Evolutionary conservation across 2,888 invertebrate species (phyloP), one percentile per base, ranked within the genome.

Genomic region (Troides helena): DNA sequence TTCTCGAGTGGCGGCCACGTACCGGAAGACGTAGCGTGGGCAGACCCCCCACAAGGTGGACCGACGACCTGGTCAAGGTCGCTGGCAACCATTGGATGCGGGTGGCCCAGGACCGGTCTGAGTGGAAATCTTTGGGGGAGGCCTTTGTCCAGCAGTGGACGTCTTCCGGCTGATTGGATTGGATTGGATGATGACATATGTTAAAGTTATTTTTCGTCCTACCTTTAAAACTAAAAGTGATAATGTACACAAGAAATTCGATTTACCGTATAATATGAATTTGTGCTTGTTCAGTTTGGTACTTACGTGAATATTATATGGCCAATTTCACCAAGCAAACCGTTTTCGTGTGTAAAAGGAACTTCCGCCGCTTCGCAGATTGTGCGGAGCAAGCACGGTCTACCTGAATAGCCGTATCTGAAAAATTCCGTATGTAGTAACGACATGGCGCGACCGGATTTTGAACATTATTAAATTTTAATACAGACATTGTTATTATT

Each of bases 271-370:
- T 70, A 64, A 67, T 64, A 59, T 62, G 18, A 50, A 23, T 61
- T 62, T 63, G 66, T 67, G 56, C 39, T 62, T 46, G 39, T 39
- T 64, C 61, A 57, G 64, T 76, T 77, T 94, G 92, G 76, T 77
- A 93, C 95, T 94, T 90, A 96, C 94, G 95, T 95, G 82, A 97
- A 93, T 80, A 96, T 85, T 76, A 96, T 95, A 88, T 96, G 95
- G 74, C 96, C 90, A 79, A 97, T 92, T 89, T 97, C 95, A 39
- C 95, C 96, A 73, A 96, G 93, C 78, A 97, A 90, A 7, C 96
- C 96, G 77, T 95, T 95, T 77, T 95, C 94, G 80, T 94, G 93
- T 75, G 92, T 93, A 79, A 96, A 94, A 65, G 96, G 94, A 72
- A 94, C 90, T 76, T 95, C 94, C 0, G 96, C 95, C 43, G 95